A percentile compares a stretch with the other conserved stretches of the same genome.
Evolutionary conservation across 2,797 vertebrate species (phyloP).

Genomic region (Bucorvus abyssinicus): DNA sequence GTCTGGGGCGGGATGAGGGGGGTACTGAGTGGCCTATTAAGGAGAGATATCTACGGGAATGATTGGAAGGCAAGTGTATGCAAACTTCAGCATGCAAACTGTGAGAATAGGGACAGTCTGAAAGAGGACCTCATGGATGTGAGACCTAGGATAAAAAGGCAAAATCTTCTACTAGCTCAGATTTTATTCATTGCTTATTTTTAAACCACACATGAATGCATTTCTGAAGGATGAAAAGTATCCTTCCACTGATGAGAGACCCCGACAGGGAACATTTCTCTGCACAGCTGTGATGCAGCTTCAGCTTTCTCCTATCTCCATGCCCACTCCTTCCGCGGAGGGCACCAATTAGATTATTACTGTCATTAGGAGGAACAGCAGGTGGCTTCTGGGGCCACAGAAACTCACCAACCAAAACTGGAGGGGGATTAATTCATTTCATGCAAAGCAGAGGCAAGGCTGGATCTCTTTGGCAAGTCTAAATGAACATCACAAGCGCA

Average conservation of each 20-base stretch:
- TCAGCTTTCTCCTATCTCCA: not conserved
- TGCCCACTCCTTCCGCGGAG: not conserved
- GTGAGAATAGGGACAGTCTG: not conserved
- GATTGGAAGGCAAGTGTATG: not conserved
- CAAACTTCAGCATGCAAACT: not conserved
- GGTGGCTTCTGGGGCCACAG: not conserved
- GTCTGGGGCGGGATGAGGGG: not conserved
- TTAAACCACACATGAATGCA: not conserved
- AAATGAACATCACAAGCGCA: not conserved
- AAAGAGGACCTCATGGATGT: fast-evolving
- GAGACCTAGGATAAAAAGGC: not conserved
- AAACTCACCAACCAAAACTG: not conserved
- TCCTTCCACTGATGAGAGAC: not conserved
- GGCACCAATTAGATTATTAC: not conserved
- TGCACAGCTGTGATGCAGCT: not conserved
- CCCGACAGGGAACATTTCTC: not conserved
- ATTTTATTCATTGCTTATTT: not conserved
- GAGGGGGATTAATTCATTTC: constrained; percentile 26
- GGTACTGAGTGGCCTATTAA: not conserved
- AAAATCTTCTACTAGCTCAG: not conserved
- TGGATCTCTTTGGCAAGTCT: not conserved
- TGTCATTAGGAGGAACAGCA: not conserved
- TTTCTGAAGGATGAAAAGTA: not conserved
- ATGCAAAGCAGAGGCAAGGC: constrained; percentile 33
- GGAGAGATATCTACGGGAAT: not conserved